phyloP scores from a whole-genome alignment of 2,888 invertebrate genomes.

The Pseudococcus longispinus region DNA sequence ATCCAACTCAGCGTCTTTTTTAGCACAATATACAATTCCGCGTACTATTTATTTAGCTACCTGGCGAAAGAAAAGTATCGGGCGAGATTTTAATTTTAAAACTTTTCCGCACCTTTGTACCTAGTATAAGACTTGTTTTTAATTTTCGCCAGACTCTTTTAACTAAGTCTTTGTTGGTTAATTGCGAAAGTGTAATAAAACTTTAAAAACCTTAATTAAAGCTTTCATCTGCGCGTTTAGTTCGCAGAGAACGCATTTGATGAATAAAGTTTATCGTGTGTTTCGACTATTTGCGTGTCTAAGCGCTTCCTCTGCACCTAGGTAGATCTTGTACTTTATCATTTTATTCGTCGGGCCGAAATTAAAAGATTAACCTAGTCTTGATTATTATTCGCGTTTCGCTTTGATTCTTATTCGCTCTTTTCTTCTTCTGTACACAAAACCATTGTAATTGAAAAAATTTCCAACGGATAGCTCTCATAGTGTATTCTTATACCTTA shows the following conservation, averaged over 20 bases:
- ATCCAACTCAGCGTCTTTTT: no score
- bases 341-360: background rate
- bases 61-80: background rate
- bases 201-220: conserved; percentile 39
- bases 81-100: conserved; percentile 5
- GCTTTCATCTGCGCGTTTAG: background rate
- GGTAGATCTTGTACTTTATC: background rate
- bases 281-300: no score
- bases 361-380: conserved; percentile 15
- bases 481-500: background rate
- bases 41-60: background rate
- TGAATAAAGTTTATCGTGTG: background rate
- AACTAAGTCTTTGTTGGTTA: conserved; percentile 20
- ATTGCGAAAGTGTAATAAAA: conserved; percentile 35
- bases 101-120: background rate
- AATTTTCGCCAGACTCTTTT: background rate
- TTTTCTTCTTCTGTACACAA: background rate
- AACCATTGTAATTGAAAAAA: background rate
- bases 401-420: background rate
- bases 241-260: background rate
- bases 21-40: background rate
- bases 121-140: background rate
- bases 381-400: conserved; percentile 8
- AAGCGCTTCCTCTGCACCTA: background rate
- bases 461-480: background rate